Percentiles rank a stretch among this genome's conserved stretches.
Conservation (phyloP, 1,140 invertebrate species). For the Heliothis subflexa region DNA sequence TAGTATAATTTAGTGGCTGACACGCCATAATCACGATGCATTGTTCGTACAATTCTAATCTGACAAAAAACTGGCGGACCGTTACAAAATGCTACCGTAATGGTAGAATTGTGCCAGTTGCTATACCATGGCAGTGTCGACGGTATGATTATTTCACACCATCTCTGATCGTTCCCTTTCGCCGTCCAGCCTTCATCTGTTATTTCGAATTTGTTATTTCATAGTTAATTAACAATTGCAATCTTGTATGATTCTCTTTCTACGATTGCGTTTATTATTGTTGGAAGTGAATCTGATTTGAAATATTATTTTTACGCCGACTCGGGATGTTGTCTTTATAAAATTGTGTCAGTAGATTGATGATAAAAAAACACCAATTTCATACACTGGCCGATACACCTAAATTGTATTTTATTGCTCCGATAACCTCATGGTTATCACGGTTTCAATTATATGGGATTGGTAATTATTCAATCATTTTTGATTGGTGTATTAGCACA, state of each 20-base stretch:
- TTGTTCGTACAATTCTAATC: constrained; percentile 63
- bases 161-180: constrained; percentile 19
- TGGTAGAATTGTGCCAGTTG: constrained; percentile 52
- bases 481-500: constrained; percentile 22
- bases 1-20: constrained; percentile 61
- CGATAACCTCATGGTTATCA: constrained; percentile 35
- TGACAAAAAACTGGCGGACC: constrained; percentile 57
- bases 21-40: constrained; percentile 63
- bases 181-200: constrained; percentile 20
- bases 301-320: neutral
- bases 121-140: constrained; percentile 21
- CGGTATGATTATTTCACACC: constrained; percentile 38
- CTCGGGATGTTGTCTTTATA: neutral
- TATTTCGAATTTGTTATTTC: constrained; percentile 26
- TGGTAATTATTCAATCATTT: constrained; percentile 38
- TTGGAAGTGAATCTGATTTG: constrained; percentile 3
- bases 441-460: constrained; percentile 29
- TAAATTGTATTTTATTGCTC: constrained; percentile 35
- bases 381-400: constrained; percentile 15
- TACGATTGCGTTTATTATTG: constrained; percentile 10
- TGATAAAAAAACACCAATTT: constrained; percentile 3
- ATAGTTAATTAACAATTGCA: constrained; percentile 28
- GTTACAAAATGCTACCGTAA: constrained; percentile 58
- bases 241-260: constrained; percentile 20
- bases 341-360: neutral